phyloP scores from a whole-genome alignment of 2,888 invertebrate genomes.

The Formica aserva region DNA sequence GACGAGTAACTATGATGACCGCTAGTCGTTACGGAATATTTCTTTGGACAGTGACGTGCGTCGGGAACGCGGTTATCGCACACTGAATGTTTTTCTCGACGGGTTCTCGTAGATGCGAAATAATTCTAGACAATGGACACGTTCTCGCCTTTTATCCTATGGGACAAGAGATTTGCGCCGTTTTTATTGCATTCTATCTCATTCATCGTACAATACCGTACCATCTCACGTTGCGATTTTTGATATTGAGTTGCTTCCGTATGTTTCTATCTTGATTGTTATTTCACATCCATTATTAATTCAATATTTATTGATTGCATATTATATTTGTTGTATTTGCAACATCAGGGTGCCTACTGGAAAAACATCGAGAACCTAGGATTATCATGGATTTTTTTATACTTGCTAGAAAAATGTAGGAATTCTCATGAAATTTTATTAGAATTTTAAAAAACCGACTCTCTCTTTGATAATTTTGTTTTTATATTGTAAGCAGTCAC shows the following conservation, averaged over 20 bases:
- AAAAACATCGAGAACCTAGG: no score
- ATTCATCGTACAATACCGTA: background rate
- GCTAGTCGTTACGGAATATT: conserved; percentile 72
- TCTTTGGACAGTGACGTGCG: conserved; percentile 64
- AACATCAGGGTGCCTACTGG: background rate
- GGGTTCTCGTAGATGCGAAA: conserved; percentile 10
- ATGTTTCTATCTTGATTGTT: background rate
- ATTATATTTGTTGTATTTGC: background rate
- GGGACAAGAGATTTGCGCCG: background rate
- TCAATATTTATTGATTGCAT: background rate
- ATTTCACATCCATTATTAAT: background rate
- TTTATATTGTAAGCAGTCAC: no score
- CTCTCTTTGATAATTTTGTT: no score
- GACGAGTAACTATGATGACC: conserved; percentile 71
- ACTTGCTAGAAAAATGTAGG: no score
- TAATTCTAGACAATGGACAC: conserved; percentile 41
- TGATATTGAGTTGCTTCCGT: background rate
- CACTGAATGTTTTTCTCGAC: conserved; percentile 39
- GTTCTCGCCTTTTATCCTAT: background rate
- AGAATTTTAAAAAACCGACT: no score
- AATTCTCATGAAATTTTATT: no score
- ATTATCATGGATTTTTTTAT: no score
- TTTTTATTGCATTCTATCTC: conserved; percentile 19
- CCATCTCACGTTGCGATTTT: background rate
- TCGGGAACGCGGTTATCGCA: conserved; percentile 57